These are phyloP conservation scores for Eufriesea mexicana DNA, from an alignment of 1,140 invertebrate species.

Conservation along the genomic window DNA sequence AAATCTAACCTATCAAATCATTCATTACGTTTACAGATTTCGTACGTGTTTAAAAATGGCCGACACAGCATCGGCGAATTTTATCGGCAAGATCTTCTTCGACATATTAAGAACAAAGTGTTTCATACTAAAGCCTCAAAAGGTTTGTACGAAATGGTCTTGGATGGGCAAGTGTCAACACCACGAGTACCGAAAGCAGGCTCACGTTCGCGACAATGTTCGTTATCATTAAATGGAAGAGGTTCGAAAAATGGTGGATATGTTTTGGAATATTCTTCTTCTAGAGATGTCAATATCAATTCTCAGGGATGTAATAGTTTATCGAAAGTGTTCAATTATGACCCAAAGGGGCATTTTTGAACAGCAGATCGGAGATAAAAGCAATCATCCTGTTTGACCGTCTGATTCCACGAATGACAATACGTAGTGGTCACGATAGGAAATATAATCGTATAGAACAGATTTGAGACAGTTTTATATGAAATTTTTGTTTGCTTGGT, in stretches of 20 bases:
- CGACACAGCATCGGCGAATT: conserved; percentile 90
- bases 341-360: neutral
- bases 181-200: conserved; percentile 87
- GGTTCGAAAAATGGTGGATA: neutral
- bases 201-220: conserved; percentile 89
- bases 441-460: neutral
- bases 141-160: conserved; percentile 88
- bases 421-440: conserved; percentile 30
- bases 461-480: neutral
- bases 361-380: neutral
- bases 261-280: conserved; percentile 53
- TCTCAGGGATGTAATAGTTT: conserved; percentile 70
- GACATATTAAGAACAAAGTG: conserved; percentile 96
- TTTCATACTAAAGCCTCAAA: conserved; percentile 91
- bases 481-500: neutral
- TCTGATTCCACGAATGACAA: conserved; percentile 51
- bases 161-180: conserved; percentile 93
- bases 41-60: conserved; percentile 94
- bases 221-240: conserved; percentile 80
- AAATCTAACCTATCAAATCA: conserved; percentile 10
- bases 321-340: conserved; percentile 39
- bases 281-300: conserved; percentile 65
- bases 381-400: conserved; percentile 13
- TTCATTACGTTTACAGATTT: conserved; percentile 87
- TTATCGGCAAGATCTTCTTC: conserved; percentile 97